Percentiles rank a stretch among this genome's conserved stretches.
phyloP scores from a whole-genome alignment of 2,113 vertebrate genomes.

The Lophochroa leadbeateri region DNA sequence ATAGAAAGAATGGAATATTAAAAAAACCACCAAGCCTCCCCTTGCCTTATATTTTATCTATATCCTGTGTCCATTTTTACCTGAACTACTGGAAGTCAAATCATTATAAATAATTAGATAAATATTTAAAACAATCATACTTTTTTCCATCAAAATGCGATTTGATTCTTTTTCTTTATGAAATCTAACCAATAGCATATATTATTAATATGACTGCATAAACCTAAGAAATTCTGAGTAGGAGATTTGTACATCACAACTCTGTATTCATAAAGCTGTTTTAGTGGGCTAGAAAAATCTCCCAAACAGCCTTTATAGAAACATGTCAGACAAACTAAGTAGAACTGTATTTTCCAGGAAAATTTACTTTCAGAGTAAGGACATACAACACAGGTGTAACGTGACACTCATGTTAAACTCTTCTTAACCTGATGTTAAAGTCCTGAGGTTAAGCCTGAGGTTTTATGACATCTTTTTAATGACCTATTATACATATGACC shows the following conservation, averaged over 20 bases:
- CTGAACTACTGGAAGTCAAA: neutral
- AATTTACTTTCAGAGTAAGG: neutral
- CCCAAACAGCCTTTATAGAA: neutral
- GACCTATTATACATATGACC: neutral
- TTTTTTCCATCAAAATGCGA: neutral
- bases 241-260: neutral
- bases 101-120: neutral
- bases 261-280: neutral
- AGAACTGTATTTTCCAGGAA: neutral
- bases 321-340: neutral
- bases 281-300: neutral
- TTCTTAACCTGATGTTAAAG: neutral
- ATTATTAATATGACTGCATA: neutral
- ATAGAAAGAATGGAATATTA: neutral
- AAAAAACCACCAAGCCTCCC: fast-evolving
- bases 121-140: neutral
- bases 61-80: neutral
- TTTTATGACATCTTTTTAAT: neutral
- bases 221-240: neutral
- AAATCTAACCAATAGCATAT: neutral
- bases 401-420: neutral
- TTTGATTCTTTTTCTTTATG: neutral
- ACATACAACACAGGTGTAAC: neutral
- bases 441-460: neutral
- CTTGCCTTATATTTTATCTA: neutral